A percentile compares a stretch with the other conserved stretches of the same genome.
Conservation (phyloP, 30 jellyfish, hydroid and myxozoan genomes). For the Nemopilema nomurai region DNA sequence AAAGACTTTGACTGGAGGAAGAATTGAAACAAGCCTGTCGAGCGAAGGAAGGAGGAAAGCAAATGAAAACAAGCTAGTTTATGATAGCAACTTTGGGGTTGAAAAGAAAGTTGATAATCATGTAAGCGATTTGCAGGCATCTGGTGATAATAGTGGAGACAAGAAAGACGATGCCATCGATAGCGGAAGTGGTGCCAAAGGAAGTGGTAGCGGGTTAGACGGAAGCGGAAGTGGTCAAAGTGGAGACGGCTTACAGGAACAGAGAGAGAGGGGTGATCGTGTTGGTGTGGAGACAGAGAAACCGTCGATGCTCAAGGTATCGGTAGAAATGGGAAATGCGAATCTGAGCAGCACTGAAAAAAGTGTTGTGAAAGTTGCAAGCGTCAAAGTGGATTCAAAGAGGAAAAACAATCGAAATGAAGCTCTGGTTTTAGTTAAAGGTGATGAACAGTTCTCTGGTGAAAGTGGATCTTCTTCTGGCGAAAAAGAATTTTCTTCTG, state of each 20-base stretch:
- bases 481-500: background rate
- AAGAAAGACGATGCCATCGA: conserved; percentile 12
- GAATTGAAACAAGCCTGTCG: conserved; percentile 25
- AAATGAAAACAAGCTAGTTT: conserved; percentile 24
- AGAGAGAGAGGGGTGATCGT: background rate
- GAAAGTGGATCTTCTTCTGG: background rate
- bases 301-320: background rate
- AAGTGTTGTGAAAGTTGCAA: background rate
- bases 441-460: background rate
- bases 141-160: conserved; percentile 8
- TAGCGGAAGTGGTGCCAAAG: conserved; percentile 29
- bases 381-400: background rate
- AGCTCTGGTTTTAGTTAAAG: background rate
- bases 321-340: background rate
- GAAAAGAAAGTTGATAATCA: conserved; percentile 13
- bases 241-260: background rate
- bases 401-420: background rate
- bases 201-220: background rate
- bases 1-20: conserved; percentile 2
- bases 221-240: conserved; percentile 5
- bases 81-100: conserved; percentile 23
- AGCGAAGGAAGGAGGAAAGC: conserved; percentile 44
- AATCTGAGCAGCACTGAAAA: background rate
- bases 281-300: background rate
- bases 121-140: conserved; percentile 16